A percentile compares a stretch with the other conserved stretches of the same genome.
Evolutionary conservation across 2,888 invertebrate species (phyloP).

Genomic region (Empis stercorea): DNA sequence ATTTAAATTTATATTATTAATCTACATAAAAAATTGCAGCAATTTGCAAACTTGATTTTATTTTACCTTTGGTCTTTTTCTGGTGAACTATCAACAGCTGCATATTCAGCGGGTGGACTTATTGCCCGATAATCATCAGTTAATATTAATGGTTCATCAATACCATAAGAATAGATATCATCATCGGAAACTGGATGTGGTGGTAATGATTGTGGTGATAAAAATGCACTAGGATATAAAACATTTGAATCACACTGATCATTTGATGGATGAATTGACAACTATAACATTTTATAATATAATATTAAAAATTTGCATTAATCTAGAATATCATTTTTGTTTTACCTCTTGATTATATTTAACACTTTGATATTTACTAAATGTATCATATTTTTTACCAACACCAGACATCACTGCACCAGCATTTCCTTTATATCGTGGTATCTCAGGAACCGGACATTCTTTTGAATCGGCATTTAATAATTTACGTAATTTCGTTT

Average conservation of each 20-base stretch:
- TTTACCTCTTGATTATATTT: constrained; percentile 19
- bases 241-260: constrained; percentile 19
- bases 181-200: constrained; percentile 22
- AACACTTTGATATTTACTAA: constrained; percentile 18
- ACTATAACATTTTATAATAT: constrained; percentile 7
- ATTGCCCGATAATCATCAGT: constrained; percentile 45
- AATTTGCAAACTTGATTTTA: not conserved
- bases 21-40: no score
- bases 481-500: constrained; percentile 63
- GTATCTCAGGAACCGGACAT: constrained; percentile 26
- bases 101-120: constrained; percentile 61
- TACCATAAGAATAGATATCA: constrained; percentile 26
- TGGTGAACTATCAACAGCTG: constrained; percentile 31
- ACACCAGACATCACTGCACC: constrained; percentile 1
- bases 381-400: constrained; percentile 17
- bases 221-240: constrained; percentile 28
- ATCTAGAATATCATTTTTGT: not conserved
- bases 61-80: constrained; percentile 23
- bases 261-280: constrained; percentile 19
- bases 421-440: constrained; percentile 14
- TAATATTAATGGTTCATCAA: constrained; percentile 30
- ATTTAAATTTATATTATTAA: no score
- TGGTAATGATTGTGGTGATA: constrained; percentile 29
- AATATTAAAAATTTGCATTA: no score
- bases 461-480: constrained; percentile 44